Conservation (phyloP, 92 coral and sea anemone species). For the Epizoanthus stellaris region DNA sequence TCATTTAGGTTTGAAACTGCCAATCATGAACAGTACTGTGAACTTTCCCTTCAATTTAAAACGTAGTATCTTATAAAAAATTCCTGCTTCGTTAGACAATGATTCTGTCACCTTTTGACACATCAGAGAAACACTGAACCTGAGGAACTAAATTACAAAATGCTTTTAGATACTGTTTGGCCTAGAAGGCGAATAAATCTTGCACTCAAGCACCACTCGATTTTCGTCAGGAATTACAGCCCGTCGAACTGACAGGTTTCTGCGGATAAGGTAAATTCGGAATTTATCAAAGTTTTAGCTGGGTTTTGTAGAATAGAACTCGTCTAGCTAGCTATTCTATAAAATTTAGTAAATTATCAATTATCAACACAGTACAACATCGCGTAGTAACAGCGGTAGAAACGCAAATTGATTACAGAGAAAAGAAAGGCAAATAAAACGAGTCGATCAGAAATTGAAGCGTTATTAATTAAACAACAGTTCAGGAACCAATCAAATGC, state of each 20-base stretch:
- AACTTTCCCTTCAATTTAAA: neutral
- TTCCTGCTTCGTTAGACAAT: neutral
- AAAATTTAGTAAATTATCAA: neutral
- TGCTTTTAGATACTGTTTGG: neutral
- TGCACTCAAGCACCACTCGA: neutral
- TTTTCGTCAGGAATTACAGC: neutral
- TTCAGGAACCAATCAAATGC: slow-evolving; percentile 22
- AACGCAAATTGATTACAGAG: slow-evolving; percentile 32
- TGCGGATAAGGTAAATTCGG: neutral
- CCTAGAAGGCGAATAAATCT: neutral
- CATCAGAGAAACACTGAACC: neutral
- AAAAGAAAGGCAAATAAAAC: slow-evolving; percentile 3
- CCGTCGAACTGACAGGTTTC: too few species aligned
- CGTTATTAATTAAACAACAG: slow-evolving; percentile 19
- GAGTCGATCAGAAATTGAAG: slow-evolving; percentile 5
- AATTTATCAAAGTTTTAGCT: neutral
- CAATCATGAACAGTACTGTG: neutral
- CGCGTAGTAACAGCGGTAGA: slow-evolving; percentile 21
- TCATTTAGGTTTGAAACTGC: neutral
- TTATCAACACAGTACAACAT: neutral
- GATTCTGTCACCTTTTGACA: neutral
- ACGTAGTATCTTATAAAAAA: neutral
- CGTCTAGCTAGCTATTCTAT: neutral
- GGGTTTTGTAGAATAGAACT: neutral
- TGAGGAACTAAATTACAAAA: neutral